Conservation (phyloP, 2,888 invertebrate species). For the Heterodera filipjevi region DNA sequence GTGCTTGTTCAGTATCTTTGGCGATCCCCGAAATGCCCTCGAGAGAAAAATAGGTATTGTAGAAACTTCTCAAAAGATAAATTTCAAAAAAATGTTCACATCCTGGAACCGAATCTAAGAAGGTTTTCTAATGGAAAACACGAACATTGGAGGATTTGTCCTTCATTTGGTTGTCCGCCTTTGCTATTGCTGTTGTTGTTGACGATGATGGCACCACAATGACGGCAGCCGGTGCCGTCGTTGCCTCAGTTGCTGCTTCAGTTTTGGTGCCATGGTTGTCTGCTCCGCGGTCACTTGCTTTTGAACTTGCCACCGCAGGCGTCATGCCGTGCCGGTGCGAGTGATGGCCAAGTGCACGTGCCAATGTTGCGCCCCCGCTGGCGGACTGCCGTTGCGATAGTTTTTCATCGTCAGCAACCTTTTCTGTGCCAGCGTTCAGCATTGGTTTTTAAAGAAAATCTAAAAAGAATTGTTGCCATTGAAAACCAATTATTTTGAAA, state of each 20-base stretch:
- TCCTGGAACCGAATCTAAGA: not conserved
- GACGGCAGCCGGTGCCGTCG: not conserved
- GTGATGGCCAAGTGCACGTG: constrained; percentile 18
- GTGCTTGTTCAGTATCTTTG: too few relatives aligned
- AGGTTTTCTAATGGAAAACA: not conserved
- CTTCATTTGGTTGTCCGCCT: not conserved
- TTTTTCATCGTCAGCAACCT: not conserved
- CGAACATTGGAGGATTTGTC: not conserved
- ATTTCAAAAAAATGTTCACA: too few relatives aligned
- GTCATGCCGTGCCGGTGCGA: not conserved
- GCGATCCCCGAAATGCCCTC: too few relatives aligned
- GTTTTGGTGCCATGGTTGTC: not conserved
- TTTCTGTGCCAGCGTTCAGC: not conserved
- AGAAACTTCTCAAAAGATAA: too few relatives aligned
- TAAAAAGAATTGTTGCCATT: too few relatives aligned
- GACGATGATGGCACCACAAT: not conserved
- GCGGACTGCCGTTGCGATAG: not conserved
- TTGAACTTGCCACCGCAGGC: not conserved
- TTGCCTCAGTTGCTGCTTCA: not conserved
- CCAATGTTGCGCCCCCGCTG: constrained; percentile 15
- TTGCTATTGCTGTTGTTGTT: not conserved
- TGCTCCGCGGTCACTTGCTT: not conserved
- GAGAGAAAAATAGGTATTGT: too few relatives aligned
- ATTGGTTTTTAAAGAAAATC: not conserved
- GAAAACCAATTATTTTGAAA: not conserved